Evolutionary conservation across 2,113 vertebrate species (phyloP), one percentile per base, ranked within the genome.

Genomic region (Xenopus borealis): DNA sequence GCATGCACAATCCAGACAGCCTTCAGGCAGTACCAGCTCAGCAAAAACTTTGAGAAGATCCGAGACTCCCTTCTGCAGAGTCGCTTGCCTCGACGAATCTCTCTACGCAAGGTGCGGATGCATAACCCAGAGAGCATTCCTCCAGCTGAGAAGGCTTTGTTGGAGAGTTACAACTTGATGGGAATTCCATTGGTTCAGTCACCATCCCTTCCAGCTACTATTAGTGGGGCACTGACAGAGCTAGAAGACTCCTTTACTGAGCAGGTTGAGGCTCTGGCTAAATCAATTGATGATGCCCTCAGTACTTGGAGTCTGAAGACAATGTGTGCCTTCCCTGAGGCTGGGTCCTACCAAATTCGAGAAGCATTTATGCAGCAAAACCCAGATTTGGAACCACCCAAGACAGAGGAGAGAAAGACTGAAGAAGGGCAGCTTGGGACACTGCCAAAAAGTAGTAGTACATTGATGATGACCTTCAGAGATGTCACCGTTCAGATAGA

Each of bases 11-110:
- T 99, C 83, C 97, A 99, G 87, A 98, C 94, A 0, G 97, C 96
- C 0, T 99, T 99, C 89, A 93, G 97, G 72, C 97, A 99, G 86
- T 99, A 99, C 83, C 97, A 99, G 88, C 96, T 99, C 81, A 99
- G 96, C 91, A 98, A 97, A 89, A 99, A 99, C 93, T 99, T 99
- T 59, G 96, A 99, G 84, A 98, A 98, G 89, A 98, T 99, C 80
- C 94, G 97, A 27, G 97, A 98, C 88, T 99, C 97, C 0, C 90
- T 99, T 58, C 92, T 97, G 14, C 97, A 99, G 84, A 98, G 97
- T 80, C 95, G 96, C 79, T 86, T 97, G 80, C 96, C 97, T 0
- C 91, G 97, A 7, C 94, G 97, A 40, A 98, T 99, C 86, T 98
- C 97, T 5, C 85, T 99, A 84, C 93, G 94, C 76, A 94, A 94